phyloP scores from a whole-genome alignment of 2,888 invertebrate genomes.

The Mythimna albipuncta region DNA sequence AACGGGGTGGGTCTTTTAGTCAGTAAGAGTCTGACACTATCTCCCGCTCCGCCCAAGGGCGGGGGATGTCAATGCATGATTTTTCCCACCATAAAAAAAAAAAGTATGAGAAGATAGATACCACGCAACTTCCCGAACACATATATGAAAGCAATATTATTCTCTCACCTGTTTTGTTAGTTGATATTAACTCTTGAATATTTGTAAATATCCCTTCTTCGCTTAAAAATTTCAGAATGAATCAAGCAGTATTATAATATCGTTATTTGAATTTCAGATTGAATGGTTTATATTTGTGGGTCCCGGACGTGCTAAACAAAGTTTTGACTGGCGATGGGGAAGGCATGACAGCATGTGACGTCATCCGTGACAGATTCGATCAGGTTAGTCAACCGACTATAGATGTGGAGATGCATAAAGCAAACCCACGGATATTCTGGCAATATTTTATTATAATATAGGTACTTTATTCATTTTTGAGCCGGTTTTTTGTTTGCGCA shows the following conservation, averaged over 20 bases:
- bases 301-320: slow-evolving; percentile 90
- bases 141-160: too few relatives aligned
- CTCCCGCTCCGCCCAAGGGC: too few relatives aligned
- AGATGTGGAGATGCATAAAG: background rate
- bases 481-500: too few relatives aligned
- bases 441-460: too few relatives aligned
- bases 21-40: too few relatives aligned
- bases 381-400: slow-evolving; percentile 68
- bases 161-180: background rate
- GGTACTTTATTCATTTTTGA: too few relatives aligned
- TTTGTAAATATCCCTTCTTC: too few relatives aligned
- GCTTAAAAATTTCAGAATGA: background rate
- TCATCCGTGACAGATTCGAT: slow-evolving; percentile 80
- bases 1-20: too few relatives aligned
- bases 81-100: too few relatives aligned
- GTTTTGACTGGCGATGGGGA: slow-evolving; percentile 78
- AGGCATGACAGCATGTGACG: slow-evolving; percentile 80
- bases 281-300: slow-evolving; percentile 90
- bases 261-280: slow-evolving; percentile 76
- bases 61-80: too few relatives aligned
- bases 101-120: too few relatives aligned
- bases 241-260: background rate
- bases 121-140: too few relatives aligned
- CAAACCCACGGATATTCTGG: background rate
- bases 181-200: background rate